A percentile compares a stretch with the other conserved stretches of the same genome.
phyloP scores from a whole-genome alignment of 2,888 invertebrate genomes.

The Agrenia bidenticulata region DNA sequence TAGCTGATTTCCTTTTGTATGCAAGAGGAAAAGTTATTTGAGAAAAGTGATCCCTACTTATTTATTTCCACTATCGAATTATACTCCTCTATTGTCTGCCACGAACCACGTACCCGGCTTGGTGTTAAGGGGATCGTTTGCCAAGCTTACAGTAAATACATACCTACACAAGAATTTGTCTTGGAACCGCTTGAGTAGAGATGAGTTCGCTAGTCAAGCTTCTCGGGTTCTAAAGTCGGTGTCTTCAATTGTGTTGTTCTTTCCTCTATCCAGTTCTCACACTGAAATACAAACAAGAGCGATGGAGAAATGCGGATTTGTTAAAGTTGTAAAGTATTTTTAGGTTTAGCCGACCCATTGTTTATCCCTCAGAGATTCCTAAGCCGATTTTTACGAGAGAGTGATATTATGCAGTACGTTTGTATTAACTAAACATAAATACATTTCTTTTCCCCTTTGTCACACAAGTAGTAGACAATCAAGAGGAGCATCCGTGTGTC shows the following conservation, averaged over 20 bases:
- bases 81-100: neutral
- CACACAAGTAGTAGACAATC: too few relatives aligned
- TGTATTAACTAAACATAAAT: too few relatives aligned
- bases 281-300: constrained; percentile 15
- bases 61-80: constrained; percentile 7
- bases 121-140: neutral
- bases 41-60: constrained; percentile 16
- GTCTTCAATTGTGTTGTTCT: neutral
- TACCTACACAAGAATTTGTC: neutral
- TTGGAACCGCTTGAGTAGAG: neutral
- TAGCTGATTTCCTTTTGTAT: constrained; percentile 18
- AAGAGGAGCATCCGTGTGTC: too few relatives aligned
- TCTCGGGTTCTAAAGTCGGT: neutral
- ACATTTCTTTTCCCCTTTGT: too few relatives aligned
- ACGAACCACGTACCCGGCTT: neutral
- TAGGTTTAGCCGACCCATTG: constrained; percentile 31
- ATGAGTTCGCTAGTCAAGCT: neutral
- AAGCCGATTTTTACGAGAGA: neutral
- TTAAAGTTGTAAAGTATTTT: constrained; percentile 35
- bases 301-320: constrained; percentile 31
- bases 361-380: constrained; percentile 13
- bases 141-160: neutral
- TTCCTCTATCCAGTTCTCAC: neutral
- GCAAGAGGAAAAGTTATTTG: constrained; percentile 19
- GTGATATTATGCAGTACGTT: neutral